Evolutionary conservation across 2,113 vertebrate species (phyloP), one percentile per base, ranked within the genome.

Genomic region (Calidris pugnax): DNA sequence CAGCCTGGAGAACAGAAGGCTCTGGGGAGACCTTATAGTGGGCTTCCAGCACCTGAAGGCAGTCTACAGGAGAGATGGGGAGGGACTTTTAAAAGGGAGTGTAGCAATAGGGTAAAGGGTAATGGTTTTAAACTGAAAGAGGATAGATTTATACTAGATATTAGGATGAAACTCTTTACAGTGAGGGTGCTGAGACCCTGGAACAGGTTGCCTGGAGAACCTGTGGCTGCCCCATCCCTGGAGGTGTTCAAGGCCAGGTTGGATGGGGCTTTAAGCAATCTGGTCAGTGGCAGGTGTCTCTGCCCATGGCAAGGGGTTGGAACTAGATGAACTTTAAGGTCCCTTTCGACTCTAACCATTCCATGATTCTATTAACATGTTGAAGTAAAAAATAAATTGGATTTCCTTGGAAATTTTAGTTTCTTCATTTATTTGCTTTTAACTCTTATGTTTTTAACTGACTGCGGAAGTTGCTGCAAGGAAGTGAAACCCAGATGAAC

Each of bases 311-410:
- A 66, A 13, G 8, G 19, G 9, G 39, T 43, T 66, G 28, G 63
- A 43, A 66, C 6, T 10, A 14, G 27, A 43, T 32, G 63, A 15
- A 32, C 20, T 43, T 43, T 43, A 43, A 14, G 12, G 12, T 43
- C 19, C 13, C 9, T 21, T 66, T 28, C 13, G 21, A 66, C 19
- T 43, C 19, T 30, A 41, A 66, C 19, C 19, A 43, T 43, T 43
- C 63, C 21, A 43, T 43, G 39, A 43, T 43, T 66, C 63, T 66
- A 21, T 66, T 28, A 43, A 66, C 2, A 28, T 21, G 7, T 50
- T 33, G 2, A 22, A n/a, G 22, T 32, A 4, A 22, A 22, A 23
- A 64, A 32, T 2, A 10, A 4, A 4, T 26, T 13, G 30, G 2
- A 35, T 85, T 79, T 76, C 23, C 16, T 14, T 48, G 11, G 5